Percentiles rank a stretch among this genome's conserved stretches.
Conservation (phyloP, 2,113 vertebrate genomes). For the Oreochromis aureus region DNA sequence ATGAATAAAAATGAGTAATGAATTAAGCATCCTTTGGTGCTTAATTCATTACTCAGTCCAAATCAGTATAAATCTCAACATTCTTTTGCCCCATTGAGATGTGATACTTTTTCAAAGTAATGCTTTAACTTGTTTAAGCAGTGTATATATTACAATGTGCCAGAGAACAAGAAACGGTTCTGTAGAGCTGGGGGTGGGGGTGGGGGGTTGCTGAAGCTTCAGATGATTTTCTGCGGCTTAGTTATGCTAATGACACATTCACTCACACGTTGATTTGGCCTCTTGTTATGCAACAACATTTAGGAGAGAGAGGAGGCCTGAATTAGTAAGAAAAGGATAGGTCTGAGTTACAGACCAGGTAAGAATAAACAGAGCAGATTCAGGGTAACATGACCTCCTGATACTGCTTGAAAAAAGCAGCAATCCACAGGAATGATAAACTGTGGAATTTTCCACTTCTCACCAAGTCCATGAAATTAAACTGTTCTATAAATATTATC, state of each 20-base stretch:
- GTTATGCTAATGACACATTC: neutral
- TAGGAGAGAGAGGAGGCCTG: neutral
- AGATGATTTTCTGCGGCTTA: neutral
- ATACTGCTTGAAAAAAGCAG: neutral
- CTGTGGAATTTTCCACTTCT: neutral
- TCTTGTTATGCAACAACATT: rapidly evolving
- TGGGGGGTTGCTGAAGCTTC: neutral
- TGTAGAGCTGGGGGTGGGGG: neutral
- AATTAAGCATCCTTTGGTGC: neutral
- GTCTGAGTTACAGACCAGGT: neutral
- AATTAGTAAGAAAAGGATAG: neutral
- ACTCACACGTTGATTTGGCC: neutral
- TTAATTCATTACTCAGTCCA: neutral
- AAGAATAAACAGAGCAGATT: neutral
- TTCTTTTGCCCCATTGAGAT: neutral
- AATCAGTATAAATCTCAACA: neutral
- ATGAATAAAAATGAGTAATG: too few species aligned
- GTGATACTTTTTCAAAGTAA: neutral
- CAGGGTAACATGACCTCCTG: neutral
- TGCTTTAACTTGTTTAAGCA: neutral
- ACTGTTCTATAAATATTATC: neutral
- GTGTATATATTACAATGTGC: neutral
- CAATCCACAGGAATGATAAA: neutral
- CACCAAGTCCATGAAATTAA: neutral
- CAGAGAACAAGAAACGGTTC: neutral